Evolutionary conservation across 2,888 invertebrate species (phyloP).

Genomic region (Leptothorax acervorum): DNA sequence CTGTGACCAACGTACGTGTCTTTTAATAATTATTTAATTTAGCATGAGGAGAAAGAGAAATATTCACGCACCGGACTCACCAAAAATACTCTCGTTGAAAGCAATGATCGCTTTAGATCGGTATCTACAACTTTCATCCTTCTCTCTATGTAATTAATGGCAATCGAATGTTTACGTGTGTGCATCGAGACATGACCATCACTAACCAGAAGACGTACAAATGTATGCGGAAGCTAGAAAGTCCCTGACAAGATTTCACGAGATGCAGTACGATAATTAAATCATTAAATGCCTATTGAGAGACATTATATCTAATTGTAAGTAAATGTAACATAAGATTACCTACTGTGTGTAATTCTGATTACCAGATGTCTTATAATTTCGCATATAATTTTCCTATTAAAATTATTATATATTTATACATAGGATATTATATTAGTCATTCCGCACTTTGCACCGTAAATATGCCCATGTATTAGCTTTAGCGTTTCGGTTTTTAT

Average conservation of each 20-base stretch:
- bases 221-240: background rate
- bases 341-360: background rate
- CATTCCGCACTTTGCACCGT: background rate
- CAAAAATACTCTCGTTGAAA: conserved; percentile 1
- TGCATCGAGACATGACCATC: conserved; percentile 25
- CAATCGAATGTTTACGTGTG: conserved; percentile 26
- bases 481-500: background rate
- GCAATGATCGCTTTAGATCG: background rate
- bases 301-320: background rate
- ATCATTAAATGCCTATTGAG: background rate
- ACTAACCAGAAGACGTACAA: background rate
- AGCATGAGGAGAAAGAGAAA: background rate
- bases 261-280: background rate
- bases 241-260: background rate
- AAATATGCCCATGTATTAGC: background rate
- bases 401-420: background rate
- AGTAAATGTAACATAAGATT: background rate
- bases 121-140: conserved; percentile 40
- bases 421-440: background rate
- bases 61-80: background rate
- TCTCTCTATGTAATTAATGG: conserved; percentile 25
- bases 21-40: background rate
- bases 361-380: background rate
- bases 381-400: background rate
- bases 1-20: background rate